Base-by-base conservation (phyloP, 2,888 invertebrate genomes). In the Leptinotarsa peninsularis region DNA sequence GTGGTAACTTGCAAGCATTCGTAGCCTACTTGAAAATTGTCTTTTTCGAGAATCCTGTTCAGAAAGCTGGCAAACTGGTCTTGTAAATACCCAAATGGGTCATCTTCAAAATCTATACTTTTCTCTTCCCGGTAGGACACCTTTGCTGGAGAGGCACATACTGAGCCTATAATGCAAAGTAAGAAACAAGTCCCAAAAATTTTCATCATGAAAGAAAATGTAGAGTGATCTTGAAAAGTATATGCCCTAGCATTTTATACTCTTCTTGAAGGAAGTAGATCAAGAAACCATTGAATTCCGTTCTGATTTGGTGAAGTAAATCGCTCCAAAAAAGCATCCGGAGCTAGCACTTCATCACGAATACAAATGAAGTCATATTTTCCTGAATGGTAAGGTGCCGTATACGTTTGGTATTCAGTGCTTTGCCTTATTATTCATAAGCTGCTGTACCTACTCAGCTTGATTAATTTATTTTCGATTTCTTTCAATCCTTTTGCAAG, bases 31-130 rank as follows among this genome's bases (percentile, higher is more conserved):
- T 75, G 70, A 52, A 63, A 49, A 81, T 91, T 92, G 86, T 95
- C 95, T 89, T 94, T 94, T 87, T 93, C 93, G 88, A 95, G 92
- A 83, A 95, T 91, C 84, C 93, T 93, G 88, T 95, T 94, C 87
- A 83, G 73, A 71, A 83, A 83, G 10, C 78, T 67, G 52, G 66
- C 66, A 90, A 91, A 85, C 92, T 91, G 91, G 94, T 94, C 88
- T 94, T 94, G 84, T 74, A 82, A 74, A 91, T 90, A 84, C 94
- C 93, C 91, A 94, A 91, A 81, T 92, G 91, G 50, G 92, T 93
- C 80, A 91, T 92, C 84, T 93, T 93, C 93, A 92, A 93, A 88
- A 92, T 92, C 73, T 90, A 91, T 18, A 78, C 91, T 89, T 84
- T 93, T 92, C 67, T 73, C 72, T 52, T 72, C 63, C n/a, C 56